Evolutionary conservation across 1,140 invertebrate species (phyloP), one percentile per base, ranked within the genome.

Genomic region (Drosophila teissieri): DNA sequence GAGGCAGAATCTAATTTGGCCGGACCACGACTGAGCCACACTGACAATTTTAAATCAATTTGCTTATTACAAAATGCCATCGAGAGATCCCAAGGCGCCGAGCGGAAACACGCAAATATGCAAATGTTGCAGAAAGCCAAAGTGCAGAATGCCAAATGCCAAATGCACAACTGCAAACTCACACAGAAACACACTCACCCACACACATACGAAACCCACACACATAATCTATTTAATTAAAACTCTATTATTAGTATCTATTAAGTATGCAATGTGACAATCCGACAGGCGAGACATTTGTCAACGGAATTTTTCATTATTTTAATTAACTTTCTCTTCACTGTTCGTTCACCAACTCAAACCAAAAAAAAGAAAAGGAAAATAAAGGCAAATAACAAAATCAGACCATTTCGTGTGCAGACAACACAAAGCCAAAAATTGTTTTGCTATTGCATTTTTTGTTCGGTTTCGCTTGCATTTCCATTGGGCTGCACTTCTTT

Each of bases 291-390:
- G 56, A 70, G 74, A 78, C 83, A 88, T 89, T 88, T 82, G 78
- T 84, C 80, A 84, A 54, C 72, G 63, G 61, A 88, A 91, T 85
- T 84, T 85, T 84, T 90, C 83, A 91, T 91, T 91, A 91, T 91
- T 91, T 91, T 91, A 91, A 91, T 91, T 91, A 91, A 91, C 90
- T 91, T 91, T 91, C 82, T 78, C 90, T 91, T 88, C 70, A 90
- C n/a, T 17, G 4, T 5, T 45, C 10, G 10, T 12, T 45, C 10
- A 11, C 15, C 8, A 10, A 10, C 15, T 4, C 24, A 24, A 24
- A 24, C 4, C 24, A 24, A 24, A 24, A 24, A 4, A 24, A 2
- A 22, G 4, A 22, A 8, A 12, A 45, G 19, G 19, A 70, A 72
- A 39, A 31, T 10, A 8, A 31, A 31, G 10, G 1, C n/a, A 7